These are phyloP conservation scores for Caligus rogercresseyi DNA, from an alignment of 1,140 invertebrate genomes.

Conservation along the genomic window DNA sequence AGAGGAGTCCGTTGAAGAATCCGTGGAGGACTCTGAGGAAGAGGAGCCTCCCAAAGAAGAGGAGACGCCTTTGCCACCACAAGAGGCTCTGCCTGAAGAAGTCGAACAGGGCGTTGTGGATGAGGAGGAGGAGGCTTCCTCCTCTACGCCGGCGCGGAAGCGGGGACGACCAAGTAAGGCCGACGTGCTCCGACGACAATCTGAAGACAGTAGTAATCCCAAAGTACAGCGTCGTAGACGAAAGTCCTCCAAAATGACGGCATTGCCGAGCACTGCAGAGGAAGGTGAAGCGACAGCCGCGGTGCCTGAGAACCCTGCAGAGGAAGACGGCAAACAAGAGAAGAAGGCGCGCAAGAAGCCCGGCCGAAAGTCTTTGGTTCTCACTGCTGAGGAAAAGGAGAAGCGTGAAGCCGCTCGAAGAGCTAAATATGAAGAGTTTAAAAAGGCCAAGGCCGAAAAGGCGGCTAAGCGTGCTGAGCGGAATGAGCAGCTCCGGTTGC, in stretches of 20 bases:
- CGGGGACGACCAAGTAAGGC: conserved; percentile 14
- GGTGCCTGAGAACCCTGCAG: background rate
- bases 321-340: background rate
- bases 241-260: background rate
- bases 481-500: background rate
- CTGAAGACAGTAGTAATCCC: background rate
- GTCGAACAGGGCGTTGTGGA: background rate
- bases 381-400: conserved; percentile 9
- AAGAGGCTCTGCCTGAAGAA: no score
- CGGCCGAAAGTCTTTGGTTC: background rate
- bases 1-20: background rate
- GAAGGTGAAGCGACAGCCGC: background rate
- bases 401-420: conserved; percentile 7
- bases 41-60: conserved; percentile 15
- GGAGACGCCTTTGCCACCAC: no score
- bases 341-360: background rate
- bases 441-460: conserved; percentile 1
- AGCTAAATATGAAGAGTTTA: conserved; percentile 17
- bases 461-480: background rate
- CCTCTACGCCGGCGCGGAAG: conserved; percentile 5
- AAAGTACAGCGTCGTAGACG: background rate
- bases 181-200: background rate
- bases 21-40: background rate
- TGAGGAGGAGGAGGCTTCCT: background rate
- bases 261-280: background rate